phyloP scores from a whole-genome alignment of 1,140 invertebrate species.

The Drosophila funebris region DNA sequence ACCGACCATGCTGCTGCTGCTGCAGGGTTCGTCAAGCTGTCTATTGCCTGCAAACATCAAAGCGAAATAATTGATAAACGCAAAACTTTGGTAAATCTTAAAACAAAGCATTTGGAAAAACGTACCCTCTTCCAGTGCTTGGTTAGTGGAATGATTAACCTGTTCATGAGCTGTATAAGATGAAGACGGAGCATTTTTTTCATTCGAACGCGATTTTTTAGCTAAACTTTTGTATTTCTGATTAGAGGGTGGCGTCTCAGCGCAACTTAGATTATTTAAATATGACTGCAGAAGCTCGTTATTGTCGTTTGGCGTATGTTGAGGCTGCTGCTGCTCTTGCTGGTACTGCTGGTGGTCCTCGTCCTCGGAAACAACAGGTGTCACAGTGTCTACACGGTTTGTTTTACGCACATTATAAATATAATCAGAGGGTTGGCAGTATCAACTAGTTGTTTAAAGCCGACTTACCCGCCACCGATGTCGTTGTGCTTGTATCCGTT shows the following conservation, averaged over 20 bases:
- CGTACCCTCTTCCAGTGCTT: conserved; percentile 58
- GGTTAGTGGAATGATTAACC: conserved; percentile 35
- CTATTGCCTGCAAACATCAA: conserved; percentile 55
- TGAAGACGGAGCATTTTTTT: conserved; percentile 47
- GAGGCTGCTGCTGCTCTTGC: background rate
- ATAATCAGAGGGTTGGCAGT: conserved; percentile 80
- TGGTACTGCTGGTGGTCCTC: conserved; percentile 36
- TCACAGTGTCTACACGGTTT: conserved; percentile 78
- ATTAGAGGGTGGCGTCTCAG: conserved; percentile 60
- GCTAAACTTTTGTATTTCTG: conserved; percentile 36
- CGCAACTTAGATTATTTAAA: conserved; percentile 62
- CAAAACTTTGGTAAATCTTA: conserved; percentile 1
- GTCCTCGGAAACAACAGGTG: conserved; percentile 77
- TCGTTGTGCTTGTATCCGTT: conserved; percentile 56
- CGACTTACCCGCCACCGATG: conserved; percentile 71
- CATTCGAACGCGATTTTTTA: conserved; percentile 49
- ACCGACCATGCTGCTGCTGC: background rate
- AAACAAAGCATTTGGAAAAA: conserved; percentile 41
- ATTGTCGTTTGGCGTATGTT: conserved; percentile 6
- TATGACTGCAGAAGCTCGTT: conserved; percentile 55
- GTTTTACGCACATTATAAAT: conserved; percentile 73
- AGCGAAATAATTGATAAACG: conserved; percentile 53
- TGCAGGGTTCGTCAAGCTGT: conserved; percentile 15
- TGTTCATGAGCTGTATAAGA: conserved; percentile 11
- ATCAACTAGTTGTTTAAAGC: conserved; percentile 61